Evolutionary conservation across 2,888 invertebrate species (phyloP).

Genomic region (Eubasilissa splendida): DNA sequence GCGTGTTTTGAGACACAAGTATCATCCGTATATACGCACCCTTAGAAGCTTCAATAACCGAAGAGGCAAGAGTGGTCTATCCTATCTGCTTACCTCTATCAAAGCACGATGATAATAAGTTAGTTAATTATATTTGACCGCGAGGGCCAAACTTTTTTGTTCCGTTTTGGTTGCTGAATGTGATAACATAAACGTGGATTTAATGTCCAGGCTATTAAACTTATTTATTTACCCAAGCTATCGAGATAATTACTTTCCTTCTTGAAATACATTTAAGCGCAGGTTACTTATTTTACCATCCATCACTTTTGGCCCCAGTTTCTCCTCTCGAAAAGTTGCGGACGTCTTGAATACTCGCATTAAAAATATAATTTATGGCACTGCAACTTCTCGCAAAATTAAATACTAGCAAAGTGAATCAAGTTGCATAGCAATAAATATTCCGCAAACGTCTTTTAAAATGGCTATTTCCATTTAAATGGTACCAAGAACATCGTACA

Average conservation of each 20-base stretch:
- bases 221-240: not conserved
- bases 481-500: not conserved
- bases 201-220: not conserved
- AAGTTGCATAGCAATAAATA: conserved; percentile 9
- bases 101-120: too few relatives aligned
- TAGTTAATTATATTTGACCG: too few relatives aligned
- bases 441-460: not conserved
- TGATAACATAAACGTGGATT: too few relatives aligned
- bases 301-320: not conserved
- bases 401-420: not conserved
- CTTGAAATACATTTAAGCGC: not conserved
- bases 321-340: not conserved
- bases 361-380: not conserved
- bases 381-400: not conserved
- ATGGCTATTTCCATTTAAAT: conserved; percentile 10
- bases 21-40: too few relatives aligned
- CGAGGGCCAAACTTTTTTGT: too few relatives aligned
- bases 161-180: too few relatives aligned
- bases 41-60: too few relatives aligned
- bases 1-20: too few relatives aligned
- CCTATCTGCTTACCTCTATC: too few relatives aligned
- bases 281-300: not conserved
- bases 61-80: too few relatives aligned
- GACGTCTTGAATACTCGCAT: not conserved
- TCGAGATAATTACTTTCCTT: not conserved